A percentile compares a stretch with the other conserved stretches of the same genome.
Conservation (phyloP, 1,140 invertebrate genomes). For the Meloidogyne exigua region DNA sequence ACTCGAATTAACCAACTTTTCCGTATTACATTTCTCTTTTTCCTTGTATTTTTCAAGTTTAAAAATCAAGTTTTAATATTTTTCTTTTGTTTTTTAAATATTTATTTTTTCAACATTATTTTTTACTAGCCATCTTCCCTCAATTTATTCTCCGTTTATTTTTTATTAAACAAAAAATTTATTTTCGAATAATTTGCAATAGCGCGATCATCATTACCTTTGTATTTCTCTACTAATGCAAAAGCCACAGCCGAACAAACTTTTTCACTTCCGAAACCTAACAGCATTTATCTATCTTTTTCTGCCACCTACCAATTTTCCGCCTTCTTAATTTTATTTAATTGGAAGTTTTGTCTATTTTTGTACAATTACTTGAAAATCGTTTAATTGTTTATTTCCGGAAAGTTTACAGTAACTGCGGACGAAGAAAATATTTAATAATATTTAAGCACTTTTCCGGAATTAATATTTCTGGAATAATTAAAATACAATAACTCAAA, state of each 20-base stretch:
- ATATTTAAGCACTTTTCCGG: too few relatives aligned
- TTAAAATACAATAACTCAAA: too few relatives aligned
- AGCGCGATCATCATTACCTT: not conserved
- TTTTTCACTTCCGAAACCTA: not conserved
- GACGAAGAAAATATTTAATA: too few relatives aligned
- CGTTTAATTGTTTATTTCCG: not conserved
- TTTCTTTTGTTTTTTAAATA: not conserved
- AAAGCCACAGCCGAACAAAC: not conserved
- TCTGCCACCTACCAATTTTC: conserved; percentile 1
- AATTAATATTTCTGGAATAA: too few relatives aligned
- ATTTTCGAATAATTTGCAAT: not conserved
- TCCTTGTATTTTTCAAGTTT: too few relatives aligned
- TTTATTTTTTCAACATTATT: not conserved
- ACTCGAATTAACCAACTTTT: too few relatives aligned
- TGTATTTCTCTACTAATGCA: not conserved
- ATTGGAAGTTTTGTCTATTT: not conserved
- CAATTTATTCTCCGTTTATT: not conserved
- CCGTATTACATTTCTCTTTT: too few relatives aligned
- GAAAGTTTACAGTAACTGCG: too few relatives aligned
- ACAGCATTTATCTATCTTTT: not conserved
- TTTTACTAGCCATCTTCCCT: not conserved
- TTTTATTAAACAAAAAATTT: not conserved
- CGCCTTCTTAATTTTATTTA: not conserved
- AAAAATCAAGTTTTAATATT: not conserved
- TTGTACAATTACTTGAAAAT: too few relatives aligned